Evolutionary conservation across 2,797 vertebrate genomes (phyloP).

Genomic region (Malurus splendens): DNA sequence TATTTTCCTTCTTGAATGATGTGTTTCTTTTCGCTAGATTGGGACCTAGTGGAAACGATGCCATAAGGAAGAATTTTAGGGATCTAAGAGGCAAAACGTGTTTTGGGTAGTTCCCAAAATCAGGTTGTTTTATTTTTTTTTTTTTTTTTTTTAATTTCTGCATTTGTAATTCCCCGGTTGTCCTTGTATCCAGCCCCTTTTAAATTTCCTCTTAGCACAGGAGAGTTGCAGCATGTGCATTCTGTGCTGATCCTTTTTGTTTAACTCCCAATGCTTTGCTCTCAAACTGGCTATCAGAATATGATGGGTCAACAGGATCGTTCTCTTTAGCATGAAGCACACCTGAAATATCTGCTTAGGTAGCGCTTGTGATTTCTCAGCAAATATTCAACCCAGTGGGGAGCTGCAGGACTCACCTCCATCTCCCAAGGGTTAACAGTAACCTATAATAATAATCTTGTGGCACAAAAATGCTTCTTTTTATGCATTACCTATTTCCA

Average conservation of each 20-base stretch:
- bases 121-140: neutral
- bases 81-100: neutral
- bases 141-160: neutral
- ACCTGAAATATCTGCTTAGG: slow-evolving; percentile 62
- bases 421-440: slow-evolving; percentile 74
- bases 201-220: neutral
- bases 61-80: neutral
- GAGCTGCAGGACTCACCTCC: slow-evolving; percentile 64
- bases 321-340: slow-evolving; percentile 36
- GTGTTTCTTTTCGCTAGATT: neutral
- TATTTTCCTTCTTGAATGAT: neutral
- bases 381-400: slow-evolving; percentile 68
- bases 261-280: slow-evolving; percentile 59
- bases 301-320: slow-evolving; percentile 56
- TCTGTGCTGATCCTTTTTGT: slow-evolving; percentile 59
- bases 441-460: slow-evolving; percentile 78
- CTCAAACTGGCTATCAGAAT: slow-evolving; percentile 56
- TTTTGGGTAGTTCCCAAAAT: neutral
- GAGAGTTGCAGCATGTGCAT: neutral
- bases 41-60: neutral
- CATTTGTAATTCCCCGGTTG: neutral
- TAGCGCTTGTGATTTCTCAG: slow-evolving; percentile 62
- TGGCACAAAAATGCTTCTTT: slow-evolving; percentile 71
- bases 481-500: slow-evolving; percentile 80
- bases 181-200: neutral